Base-by-base conservation (phyloP, 2,797 vertebrate species). In the Nannoperca australis region DNA sequence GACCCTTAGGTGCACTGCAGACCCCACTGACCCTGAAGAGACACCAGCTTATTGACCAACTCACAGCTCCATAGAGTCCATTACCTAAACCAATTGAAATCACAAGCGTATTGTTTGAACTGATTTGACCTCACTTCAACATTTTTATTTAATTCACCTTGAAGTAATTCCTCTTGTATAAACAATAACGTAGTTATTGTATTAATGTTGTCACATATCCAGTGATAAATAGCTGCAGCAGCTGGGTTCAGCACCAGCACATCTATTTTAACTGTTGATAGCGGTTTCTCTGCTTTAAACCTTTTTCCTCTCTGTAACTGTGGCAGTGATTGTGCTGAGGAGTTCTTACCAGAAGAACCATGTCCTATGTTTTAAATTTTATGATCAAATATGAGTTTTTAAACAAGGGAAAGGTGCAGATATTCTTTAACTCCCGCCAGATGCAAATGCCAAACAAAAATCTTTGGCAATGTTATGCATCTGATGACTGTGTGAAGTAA, bases 1-100 rank as follows among this genome's bases (percentile, higher is more conserved):
- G 92, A 94, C 92, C 94, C 88, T 44, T 49, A 15, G 75, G 76
- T 76, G 86, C 82, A 76, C 83, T 22, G 53, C 7, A 5, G 69
- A 81, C 90, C 85, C 85, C 42, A 3, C 67, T 90, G 91, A 94
- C 93, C 91, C 90, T 49, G 44, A 76, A 68, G 71, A 80, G 79
- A 87, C 89, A 83, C 82, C 58, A 49, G n/a, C 62, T 78, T 90
- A 92, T 92, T 92, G 92, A 91, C 89, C 88, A 83, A 27, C 81
- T 84, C 90, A 59, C 86, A 79, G 88, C 89, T 90, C 90, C 86
- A 89, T 75, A 78, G 86, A 92, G 56, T 92, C 91, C 88, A 90
- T 91, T 90, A 93, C 88, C 80, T 82, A 87, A 90, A 92, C 89
- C 89, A 89, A 90, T 93, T 92, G 84, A 88, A 91, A 91, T 85